phyloP scores from a whole-genome alignment of 2,888 invertebrate genomes.

The Cerceris ruficornis region DNA sequence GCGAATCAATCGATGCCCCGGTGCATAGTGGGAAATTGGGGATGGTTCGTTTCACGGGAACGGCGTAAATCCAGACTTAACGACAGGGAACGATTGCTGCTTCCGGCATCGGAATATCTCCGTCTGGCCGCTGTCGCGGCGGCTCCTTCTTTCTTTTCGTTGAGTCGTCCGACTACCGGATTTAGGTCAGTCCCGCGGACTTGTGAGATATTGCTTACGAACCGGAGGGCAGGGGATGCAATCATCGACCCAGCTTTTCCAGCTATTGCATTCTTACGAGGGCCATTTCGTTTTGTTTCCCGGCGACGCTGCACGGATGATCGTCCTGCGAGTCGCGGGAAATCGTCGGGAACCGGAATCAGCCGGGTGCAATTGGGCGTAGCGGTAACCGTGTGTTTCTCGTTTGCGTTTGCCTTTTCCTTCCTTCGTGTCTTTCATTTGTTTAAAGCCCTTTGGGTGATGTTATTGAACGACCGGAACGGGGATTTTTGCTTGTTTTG shows the following conservation, averaged over 20 bases:
- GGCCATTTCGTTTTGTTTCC: constrained; percentile 25
- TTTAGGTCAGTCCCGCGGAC: constrained; percentile 52
- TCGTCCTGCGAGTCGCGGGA: background rate
- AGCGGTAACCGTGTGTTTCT: too few species aligned
- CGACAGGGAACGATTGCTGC: constrained; percentile 8
- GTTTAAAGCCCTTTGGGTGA: too few species aligned
- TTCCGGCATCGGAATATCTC: constrained; percentile 10
- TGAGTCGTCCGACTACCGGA: constrained; percentile 10
- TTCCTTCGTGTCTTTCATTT: too few species aligned
- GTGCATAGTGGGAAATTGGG: too few species aligned
- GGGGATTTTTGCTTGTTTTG: too few species aligned
- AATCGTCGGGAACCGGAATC: background rate
- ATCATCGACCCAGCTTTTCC: constrained; percentile 54
- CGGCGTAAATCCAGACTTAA: constrained; percentile 6
- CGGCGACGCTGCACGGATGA: background rate
- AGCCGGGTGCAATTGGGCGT: too few species aligned
- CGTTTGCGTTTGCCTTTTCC: too few species aligned
- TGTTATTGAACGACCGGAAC: too few species aligned
- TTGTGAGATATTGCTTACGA: constrained; percentile 53
- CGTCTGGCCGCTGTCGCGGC: background rate
- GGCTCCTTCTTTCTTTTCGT: background rate
- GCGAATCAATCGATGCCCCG: too few species aligned
- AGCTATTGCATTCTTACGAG: constrained; percentile 53
- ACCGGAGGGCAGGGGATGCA: constrained; percentile 40
- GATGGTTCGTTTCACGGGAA: background rate